phyloP scores from a whole-genome alignment of 2,113 vertebrate genomes.

The Drymodes brunneopygia region DNA sequence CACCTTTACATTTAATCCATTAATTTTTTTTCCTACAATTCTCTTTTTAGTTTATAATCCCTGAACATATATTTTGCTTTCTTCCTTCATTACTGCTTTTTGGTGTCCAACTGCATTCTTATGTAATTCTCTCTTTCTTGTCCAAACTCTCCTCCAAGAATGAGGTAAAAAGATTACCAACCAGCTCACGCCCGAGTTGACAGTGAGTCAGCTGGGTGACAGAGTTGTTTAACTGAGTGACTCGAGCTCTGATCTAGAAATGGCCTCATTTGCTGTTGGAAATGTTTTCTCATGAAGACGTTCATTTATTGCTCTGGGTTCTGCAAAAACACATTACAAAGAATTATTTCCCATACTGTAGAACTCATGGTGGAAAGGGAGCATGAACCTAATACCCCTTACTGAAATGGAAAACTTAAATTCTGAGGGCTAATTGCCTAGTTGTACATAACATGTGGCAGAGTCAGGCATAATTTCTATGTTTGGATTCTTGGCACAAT shows the following conservation, averaged over 20 bases:
- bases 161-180: conserved; percentile 17
- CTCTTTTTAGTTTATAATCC: neutral
- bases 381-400: neutral
- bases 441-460: neutral
- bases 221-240: neutral
- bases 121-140: neutral
- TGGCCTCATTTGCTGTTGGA: neutral
- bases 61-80: neutral
- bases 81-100: neutral
- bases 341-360: neutral
- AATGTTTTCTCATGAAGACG: neutral
- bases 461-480: neutral
- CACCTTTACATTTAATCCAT: neutral
- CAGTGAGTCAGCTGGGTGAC: neutral
- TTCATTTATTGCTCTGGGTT: neutral
- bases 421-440: neutral
- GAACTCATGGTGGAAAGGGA: neutral
- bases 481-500: fast-evolving
- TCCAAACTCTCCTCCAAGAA: neutral
- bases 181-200: neutral
- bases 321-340: neutral
- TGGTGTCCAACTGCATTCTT: neutral
- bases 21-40: neutral
- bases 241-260: neutral
- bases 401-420: neutral